Base-by-base conservation (phyloP, 2,797 vertebrate genomes). In the Pseudochaenichthys georgianus region DNA sequence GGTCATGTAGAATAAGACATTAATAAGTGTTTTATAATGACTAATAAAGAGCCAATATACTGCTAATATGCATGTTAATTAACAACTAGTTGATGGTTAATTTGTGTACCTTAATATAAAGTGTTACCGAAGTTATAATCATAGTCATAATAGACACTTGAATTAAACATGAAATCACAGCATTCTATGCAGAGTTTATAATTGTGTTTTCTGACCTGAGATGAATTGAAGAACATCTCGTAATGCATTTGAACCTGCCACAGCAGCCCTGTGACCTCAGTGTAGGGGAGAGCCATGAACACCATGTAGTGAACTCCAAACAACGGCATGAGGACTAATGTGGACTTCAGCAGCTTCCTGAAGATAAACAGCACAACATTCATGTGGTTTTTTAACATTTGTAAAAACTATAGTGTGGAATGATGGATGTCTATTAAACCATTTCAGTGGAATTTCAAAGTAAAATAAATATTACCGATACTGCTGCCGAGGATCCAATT, bases 181-280 rank as follows among this genome's bases (percentile, higher is more conserved):
- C 13, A 46, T 0, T 51, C 5, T 13, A 38, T 38, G 47, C 17
- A 17, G 9, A 34, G 51, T 42, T 46, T 13, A 17, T 63, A 12
- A 66, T 21, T 51, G 54, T 19, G 31, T 23, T 10, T 55, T 70
- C 73, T 73, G 62, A 96, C 96, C 96, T 96, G 96, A 16, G 94
- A 95, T 15, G 96, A 96, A 87, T 96, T 96, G 92, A 96, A 96
- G 88, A 96, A 94, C 95, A 96, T 96, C 89, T 96, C 96, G 6
- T 96, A 96, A 90, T 96, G 96, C 96, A 96, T 96, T 89, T 96
- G 96, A 60, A 96, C 94, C 86, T 96, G 95, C 96, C 96, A 96
- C 52, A 96, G 93, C 70, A 95, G 78, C 41, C 95, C 95, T 0
- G 88, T 93, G 19, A 96, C 94, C 68, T 96, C 95, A 0, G 96